These are phyloP conservation scores for Nasonovia ribisnigri DNA, from an alignment of 2,888 invertebrate species.

Conservation along the genomic window DNA sequence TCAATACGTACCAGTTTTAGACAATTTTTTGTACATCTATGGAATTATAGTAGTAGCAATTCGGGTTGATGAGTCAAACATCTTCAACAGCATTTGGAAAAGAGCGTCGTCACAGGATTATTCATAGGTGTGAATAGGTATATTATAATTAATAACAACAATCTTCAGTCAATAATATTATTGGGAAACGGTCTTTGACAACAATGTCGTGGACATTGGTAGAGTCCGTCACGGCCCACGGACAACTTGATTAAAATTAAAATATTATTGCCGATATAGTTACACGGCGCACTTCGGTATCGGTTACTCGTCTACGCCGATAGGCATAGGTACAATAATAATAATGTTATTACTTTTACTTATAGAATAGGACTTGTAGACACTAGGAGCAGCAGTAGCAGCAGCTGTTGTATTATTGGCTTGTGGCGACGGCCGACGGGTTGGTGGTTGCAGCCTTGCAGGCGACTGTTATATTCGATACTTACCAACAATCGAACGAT, in stretches of 20 bases:
- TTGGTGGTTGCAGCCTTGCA: not conserved
- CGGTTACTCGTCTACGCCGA: not conserved
- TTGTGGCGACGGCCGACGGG: not conserved
- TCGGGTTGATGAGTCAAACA: not conserved
- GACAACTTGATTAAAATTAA: constrained; percentile 5
- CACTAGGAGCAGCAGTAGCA: constrained; percentile 22
- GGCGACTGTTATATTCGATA: not conserved
- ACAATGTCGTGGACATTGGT: not conserved
- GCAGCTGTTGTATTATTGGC: not conserved
- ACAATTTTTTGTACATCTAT: not conserved
- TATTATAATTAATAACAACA: not conserved
- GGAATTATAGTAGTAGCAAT: not conserved
- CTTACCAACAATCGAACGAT: not conserved
- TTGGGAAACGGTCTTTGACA: not conserved
- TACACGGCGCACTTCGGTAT: not conserved
- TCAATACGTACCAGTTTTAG: not conserved
- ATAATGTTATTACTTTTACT: not conserved
- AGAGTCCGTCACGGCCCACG: not conserved
- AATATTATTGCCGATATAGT: not conserved
- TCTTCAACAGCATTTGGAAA: not conserved
- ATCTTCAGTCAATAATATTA: not conserved
- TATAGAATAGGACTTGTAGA: not conserved
- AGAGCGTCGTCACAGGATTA: not conserved
- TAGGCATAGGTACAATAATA: not conserved
- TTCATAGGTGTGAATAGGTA: not conserved